Evolutionary conservation across 2,113 vertebrate species (phyloP), one percentile per base, ranked within the genome.

Genomic region (Gallinago jamesoni): DNA sequence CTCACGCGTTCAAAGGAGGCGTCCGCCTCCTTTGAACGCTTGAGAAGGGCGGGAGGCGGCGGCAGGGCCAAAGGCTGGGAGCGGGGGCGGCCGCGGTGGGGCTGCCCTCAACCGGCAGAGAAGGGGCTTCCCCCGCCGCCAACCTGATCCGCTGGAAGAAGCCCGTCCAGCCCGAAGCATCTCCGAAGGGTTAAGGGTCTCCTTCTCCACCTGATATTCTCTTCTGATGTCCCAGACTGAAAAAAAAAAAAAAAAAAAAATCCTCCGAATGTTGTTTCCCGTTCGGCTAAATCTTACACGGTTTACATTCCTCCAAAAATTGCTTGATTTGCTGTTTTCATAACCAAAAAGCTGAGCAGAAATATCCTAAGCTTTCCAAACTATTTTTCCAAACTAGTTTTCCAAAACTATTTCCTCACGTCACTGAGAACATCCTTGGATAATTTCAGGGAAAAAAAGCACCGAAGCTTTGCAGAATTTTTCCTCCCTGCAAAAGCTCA

Each of bases 1-100:
- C 45, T 33, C 60, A 5, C 3, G 82, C 91, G 89, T 96, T 96
- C 83, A 95, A 95, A 89, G 96, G 93, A 94, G 94, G 96, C 96
- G 93, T 92, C 83, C 47, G 43, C 43, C 43, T 43, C 41, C 41
- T 41, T 41, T 41, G 41, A 41, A 41, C 41, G 41, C 41, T 14
- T 41, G 41, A 41, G 41, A 41, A 41, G 41, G 41, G 41, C 41
- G 41, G 41, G 41, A 41, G 64, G 90, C 67, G 39, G 35, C 43
- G 19, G 62, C 37, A 16, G 43, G 76, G 80, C 94, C 94, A 87
- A 94, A 95, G 77, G 91, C 79, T 4, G 60, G 60, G 24, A n/a
- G 56, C 25, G 56, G 21, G 20, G 14, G 52, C 4, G 50, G 37
- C 35, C 23, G 35, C 24, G 60, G 60, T 11, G 28, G 15, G 45